phyloP scores from a whole-genome alignment of 2,113 vertebrate genomes.

The Electrona antarctica region DNA sequence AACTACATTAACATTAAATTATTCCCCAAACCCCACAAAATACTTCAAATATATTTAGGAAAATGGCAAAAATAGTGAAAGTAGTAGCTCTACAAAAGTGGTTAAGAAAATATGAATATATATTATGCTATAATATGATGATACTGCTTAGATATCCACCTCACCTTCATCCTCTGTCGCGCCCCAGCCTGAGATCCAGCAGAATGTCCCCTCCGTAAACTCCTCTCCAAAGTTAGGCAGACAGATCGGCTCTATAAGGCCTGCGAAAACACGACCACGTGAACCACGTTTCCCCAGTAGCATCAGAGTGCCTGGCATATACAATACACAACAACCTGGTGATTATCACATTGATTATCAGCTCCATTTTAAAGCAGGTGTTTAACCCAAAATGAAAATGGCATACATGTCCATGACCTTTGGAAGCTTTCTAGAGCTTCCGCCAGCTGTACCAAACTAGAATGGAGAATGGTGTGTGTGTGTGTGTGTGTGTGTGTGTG shows the following conservation, averaged over 20 bases:
- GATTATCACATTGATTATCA: not conserved
- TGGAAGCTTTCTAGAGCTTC: no score
- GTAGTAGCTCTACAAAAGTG: no score
- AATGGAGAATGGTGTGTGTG: not conserved
- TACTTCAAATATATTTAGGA: no score
- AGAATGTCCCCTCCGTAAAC: slow-evolving; percentile 73
- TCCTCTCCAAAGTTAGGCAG: slow-evolving; percentile 76
- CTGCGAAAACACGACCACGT: slow-evolving; percentile 33
- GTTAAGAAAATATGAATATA: no score
- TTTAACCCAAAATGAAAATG: no score
- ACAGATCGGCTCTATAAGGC: slow-evolving; percentile 77
- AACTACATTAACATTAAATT: no score
- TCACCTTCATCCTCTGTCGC: slow-evolving; percentile 73
- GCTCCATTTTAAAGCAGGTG: no score
- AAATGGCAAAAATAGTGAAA: no score
- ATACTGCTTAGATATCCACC: slow-evolving; percentile 9
- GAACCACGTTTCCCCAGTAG: slow-evolving; percentile 6
- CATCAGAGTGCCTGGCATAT: not conserved
- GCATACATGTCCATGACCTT: no score
- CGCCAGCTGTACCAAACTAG: no score
- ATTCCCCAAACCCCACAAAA: no score
- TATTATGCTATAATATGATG: no score
- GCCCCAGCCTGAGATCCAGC: slow-evolving; percentile 84
- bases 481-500: not conserved
- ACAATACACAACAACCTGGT: not conserved